Evolutionary conservation across 2,797 vertebrate species (phyloP).

Genomic region (Myripristis jacobus): DNA sequence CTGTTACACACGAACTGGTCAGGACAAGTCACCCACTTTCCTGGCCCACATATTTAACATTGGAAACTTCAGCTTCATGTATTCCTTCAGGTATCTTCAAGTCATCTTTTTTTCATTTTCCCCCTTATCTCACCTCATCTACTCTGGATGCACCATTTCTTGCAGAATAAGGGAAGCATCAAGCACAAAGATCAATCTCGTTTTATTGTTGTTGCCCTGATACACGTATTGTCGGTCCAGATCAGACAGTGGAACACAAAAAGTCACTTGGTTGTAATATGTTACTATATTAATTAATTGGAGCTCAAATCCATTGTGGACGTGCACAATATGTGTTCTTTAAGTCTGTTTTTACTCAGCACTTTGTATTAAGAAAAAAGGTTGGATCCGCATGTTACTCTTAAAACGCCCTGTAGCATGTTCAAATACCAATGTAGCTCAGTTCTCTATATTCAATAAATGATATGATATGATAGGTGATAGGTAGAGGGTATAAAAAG

Average conservation of each 20-base stretch:
- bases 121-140: no score
- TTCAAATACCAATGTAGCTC: slow-evolving; percentile 12
- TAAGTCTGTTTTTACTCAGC: neutral
- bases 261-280: neutral
- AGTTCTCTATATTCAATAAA: neutral
- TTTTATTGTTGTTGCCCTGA: neutral
- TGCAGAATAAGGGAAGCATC: no score
- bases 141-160: no score
- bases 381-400: neutral
- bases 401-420: slow-evolving; percentile 18
- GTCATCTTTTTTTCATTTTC: neutral
- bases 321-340: slow-evolving; percentile 10
- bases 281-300: neutral
- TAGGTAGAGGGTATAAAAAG: neutral
- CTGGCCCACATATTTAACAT: no score
- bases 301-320: neutral
- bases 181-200: no score
- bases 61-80: no score
- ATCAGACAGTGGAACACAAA: neutral
- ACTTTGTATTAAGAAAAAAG: no score
- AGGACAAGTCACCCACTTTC: no score
- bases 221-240: neutral
- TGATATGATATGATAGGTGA: neutral
- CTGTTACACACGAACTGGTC: no score
- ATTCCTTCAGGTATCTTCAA: neutral